Evolutionary conservation across 2,888 invertebrate species (phyloP).

Genomic region (Euproctis similis): DNA sequence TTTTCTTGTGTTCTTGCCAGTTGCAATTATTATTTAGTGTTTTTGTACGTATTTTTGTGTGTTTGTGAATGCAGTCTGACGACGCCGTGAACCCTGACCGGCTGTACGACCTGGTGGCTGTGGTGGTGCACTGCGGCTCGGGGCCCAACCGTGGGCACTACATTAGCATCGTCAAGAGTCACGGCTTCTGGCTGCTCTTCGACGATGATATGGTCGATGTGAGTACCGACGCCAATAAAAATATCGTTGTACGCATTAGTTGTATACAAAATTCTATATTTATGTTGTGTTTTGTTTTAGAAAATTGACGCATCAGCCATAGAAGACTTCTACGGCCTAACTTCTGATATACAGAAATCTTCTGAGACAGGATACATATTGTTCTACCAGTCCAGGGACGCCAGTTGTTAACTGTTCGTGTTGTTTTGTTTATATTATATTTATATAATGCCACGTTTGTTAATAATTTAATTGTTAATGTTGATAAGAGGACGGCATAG

Average conservation of each 20-base stretch:
- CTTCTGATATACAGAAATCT: constrained; percentile 98
- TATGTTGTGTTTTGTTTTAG: constrained; percentile 68
- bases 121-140: constrained; percentile 99
- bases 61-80: constrained; percentile 83
- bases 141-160: constrained; percentile 99
- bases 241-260: background rate
- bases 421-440: constrained; percentile 60
- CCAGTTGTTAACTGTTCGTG: constrained; percentile 75
- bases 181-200: constrained; percentile 99
- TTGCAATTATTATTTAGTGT: too few relatives aligned
- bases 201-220: constrained; percentile 99
- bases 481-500: too few relatives aligned
- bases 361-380: constrained; percentile 99
- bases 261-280: background rate
- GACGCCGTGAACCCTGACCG: constrained; percentile 99
- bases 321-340: constrained; percentile 99
- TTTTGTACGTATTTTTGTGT: too few relatives aligned
- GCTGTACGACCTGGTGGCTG: constrained; percentile 98
- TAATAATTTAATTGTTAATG: too few relatives aligned
- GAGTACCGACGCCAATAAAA: constrained; percentile 72
- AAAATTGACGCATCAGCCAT: constrained; percentile 99
- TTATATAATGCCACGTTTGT: constrained; percentile 63
- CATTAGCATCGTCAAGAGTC: constrained; percentile 99
- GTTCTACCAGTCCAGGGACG: constrained; percentile 96
- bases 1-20: too few relatives aligned